Base-by-base conservation (phyloP, 2,797 vertebrate species). In the Acipenser oxyrinchus region DNA sequence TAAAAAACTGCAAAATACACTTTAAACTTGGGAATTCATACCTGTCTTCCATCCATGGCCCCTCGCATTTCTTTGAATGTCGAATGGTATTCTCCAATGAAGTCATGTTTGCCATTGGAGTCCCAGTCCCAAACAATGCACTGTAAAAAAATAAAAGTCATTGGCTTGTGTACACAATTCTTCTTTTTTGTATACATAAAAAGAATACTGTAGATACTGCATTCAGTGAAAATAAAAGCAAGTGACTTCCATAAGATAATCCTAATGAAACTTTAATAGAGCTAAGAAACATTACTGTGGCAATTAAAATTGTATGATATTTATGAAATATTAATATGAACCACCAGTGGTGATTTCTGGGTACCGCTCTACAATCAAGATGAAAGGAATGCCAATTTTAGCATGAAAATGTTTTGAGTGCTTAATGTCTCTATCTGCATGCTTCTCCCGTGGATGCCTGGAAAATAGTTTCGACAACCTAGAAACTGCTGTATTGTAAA, bases 81-180 rank as follows among this genome's bases (percentile, higher is more conserved):
- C 0, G 96, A 94, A 77, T 90, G 94, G 80, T 95, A 98, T 80
- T 98, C 96, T 74, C 96, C 96, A 67, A 99, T 99, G 77, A 99
- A 99, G 85, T 99, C 96, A 11, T 98, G 96, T 71, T 98, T 99
- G 50, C 96, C 96, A 0, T 98, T 98, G 67, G 96, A 99, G 86
- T 99, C 96, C 96, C 96, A 98, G 80, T 99, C 96, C 94, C 94
- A 98, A 53, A 99, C 96, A 65, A 94, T 97, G 83, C 94, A 95
- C 96, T 99, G 82, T 1, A 83, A 86, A 55, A 74, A 3, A 86
- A 72, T 68, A 48, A 1, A 65, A 62, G 49, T 4, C 5, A 37
- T 37, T 37, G 37, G 37, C 37, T 0, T 37, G 37, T 37, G 37
- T 37, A 37, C 37, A 37, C 37, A 37, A 37, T 37, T 4, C 5